phyloP scores from a whole-genome alignment of 2,888 invertebrate species.

The Phanerotoma sp. region DNA sequence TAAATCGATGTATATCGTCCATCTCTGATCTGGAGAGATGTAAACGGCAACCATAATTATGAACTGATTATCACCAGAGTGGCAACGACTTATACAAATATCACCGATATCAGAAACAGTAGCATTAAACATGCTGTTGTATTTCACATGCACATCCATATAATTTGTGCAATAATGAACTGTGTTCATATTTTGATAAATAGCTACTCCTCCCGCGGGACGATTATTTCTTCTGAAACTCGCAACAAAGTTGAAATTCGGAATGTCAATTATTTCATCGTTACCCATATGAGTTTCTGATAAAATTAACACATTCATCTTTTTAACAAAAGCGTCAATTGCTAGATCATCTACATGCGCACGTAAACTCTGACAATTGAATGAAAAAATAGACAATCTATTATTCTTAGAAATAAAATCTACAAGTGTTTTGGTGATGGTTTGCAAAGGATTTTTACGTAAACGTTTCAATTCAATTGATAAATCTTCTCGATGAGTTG shows the following conservation, averaged over 20 bases:
- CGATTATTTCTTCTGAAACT: not conserved
- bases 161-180: too few species aligned
- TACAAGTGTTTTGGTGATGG: not conserved
- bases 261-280: not conserved
- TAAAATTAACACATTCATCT: not conserved
- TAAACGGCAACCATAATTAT: too few species aligned
- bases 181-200: conserved; percentile 10
- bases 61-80: too few species aligned
- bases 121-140: too few species aligned
- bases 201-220: conserved; percentile 14
- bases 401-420: conserved; percentile 13
- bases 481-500: not conserved
- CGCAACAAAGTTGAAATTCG: conserved; percentile 7
- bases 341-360: not conserved
- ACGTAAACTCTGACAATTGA: conserved; percentile 12
- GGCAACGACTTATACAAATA: too few species aligned
- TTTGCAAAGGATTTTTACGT: not conserved
- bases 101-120: too few species aligned
- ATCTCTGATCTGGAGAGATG: too few species aligned
- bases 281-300: conserved; percentile 3
- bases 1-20: too few species aligned
- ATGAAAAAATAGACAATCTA: conserved; percentile 1
- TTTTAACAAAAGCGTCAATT: not conserved
- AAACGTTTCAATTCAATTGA: too few species aligned
- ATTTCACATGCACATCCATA: too few species aligned